Conservation (phyloP, 2,888 invertebrate species). For the Latrodectus elegans region DNA sequence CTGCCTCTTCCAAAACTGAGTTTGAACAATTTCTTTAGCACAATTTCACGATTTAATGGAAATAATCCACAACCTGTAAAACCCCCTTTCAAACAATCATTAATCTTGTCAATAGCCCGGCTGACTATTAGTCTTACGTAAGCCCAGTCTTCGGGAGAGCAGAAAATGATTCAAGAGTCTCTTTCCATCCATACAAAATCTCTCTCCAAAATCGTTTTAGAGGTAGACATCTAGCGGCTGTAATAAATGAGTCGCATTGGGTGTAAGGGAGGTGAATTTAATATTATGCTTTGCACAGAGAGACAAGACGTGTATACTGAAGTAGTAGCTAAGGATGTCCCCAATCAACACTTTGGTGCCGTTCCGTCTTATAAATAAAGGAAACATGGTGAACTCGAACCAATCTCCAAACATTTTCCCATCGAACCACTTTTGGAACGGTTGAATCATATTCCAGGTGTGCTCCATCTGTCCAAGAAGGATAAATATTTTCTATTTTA, state of each 20-base stretch:
- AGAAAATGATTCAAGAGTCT: neutral
- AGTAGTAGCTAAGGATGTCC: conserved; percentile 69
- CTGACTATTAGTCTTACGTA: too few relatives aligned
- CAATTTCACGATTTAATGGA: too few relatives aligned
- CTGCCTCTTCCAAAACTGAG: too few relatives aligned
- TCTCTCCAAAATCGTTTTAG: conserved; percentile 1
- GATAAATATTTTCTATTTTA: conserved; percentile 68
- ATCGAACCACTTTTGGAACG: conserved; percentile 73
- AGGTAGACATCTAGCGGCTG: conserved; percentile 16
- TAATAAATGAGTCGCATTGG: too few relatives aligned
- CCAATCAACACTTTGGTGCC: conserved; percentile 71
- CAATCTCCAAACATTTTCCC: conserved; percentile 70
- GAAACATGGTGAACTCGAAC: conserved; percentile 66
- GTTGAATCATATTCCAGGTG: conserved; percentile 32
- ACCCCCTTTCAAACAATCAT: too few relatives aligned
- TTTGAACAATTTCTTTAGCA: too few relatives aligned
- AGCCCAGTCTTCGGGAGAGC: conserved; percentile 4
- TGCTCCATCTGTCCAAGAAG: conserved; percentile 71
- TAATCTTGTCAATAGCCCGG: too few relatives aligned
- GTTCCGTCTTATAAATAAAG: conserved; percentile 34
- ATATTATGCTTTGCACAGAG: conserved; percentile 9
- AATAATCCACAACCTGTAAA: too few relatives aligned
- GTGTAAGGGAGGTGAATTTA: conserved; percentile 19
- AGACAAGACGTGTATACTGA: conserved; percentile 30
- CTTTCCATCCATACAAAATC: conserved; percentile 9